Evolutionary conservation across 1,140 invertebrate species (phyloP).

Genomic region (Penaeus chinensis): DNA sequence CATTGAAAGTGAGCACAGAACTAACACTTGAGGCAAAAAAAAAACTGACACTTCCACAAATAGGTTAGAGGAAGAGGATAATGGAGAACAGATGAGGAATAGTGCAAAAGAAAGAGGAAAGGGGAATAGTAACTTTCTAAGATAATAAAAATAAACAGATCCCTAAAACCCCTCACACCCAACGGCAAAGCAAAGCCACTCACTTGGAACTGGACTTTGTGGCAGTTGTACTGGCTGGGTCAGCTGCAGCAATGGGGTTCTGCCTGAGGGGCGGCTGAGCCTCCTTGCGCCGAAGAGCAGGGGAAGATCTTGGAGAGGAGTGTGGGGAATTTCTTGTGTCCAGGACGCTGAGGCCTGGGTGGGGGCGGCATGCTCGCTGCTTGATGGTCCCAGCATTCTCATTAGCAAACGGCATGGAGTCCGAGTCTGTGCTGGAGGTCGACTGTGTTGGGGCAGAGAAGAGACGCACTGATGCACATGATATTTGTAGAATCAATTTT

Average conservation of each 20-base stretch:
- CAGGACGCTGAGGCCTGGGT: slow-evolving; percentile 41
- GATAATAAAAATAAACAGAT: no score
- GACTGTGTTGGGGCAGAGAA: slow-evolving; percentile 73
- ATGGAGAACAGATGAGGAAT: no score
- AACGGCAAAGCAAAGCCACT: not conserved
- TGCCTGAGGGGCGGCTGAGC: slow-evolving; percentile 32
- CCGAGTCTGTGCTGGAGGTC: slow-evolving; percentile 94
- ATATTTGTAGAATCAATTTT: no score
- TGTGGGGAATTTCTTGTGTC: slow-evolving; percentile 47
- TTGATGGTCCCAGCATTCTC: slow-evolving; percentile 99
- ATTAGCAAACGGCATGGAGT: slow-evolving; percentile 97
- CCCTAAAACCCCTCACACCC: no score
- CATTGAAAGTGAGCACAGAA: no score
- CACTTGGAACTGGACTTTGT: slow-evolving; percentile 41
- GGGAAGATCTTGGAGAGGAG: slow-evolving; percentile 55
- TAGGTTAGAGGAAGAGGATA: no score
- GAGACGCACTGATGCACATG: not conserved
- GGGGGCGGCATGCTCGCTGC: slow-evolving; percentile 71
- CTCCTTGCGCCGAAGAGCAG: slow-evolving; percentile 61
- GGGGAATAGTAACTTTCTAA: no score
- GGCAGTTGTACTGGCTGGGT: not conserved
- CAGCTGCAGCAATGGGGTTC: slow-evolving; percentile 24
- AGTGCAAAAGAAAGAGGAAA: no score
- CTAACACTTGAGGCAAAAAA: no score
- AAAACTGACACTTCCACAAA: no score